Evolutionary conservation across 2,113 vertebrate genomes (phyloP), one percentile per base, ranked within the genome.

Genomic region (Sebastes fasciatus): DNA sequence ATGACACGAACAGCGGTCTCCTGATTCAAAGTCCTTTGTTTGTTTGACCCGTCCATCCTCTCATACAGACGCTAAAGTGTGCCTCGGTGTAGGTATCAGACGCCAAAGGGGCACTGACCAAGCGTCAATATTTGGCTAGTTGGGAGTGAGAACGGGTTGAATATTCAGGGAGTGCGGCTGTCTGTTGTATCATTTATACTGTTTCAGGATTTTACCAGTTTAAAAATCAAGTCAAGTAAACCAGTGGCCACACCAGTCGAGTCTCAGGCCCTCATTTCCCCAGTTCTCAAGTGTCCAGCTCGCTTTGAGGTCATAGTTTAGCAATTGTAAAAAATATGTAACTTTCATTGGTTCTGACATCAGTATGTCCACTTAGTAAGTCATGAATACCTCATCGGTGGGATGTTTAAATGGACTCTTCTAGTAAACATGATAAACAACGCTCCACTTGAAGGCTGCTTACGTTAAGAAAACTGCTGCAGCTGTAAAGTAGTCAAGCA

Each of bases 361-460:
- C 48, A 45, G 13, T 11, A 17, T 11, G 8, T 66, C 26, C 57
- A 49, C 61, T 76, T 49, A 66, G 52, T 34, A 57, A n/a, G 21
- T 64, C 34, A 17, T 7, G 26, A 63, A 11, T 16, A 43, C 61
- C 7, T 58, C 40, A 0, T 49, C 16, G 12, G 23, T 5, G 6
- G 0, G n/a, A 58, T 8, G 46, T 63, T 70, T 21, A 69, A 80
- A 77, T 57, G 34, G 79, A 83, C 54, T 83, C 60, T 46, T 60
- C 5, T 17, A 2, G 52, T 67, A 58, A 77, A 87, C 21, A 64
- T 14, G 51, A 60, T n/a, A 60, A 77, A 79, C n/a, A 62, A 17
- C 17, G 17, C 13, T 26, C 19, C n/a, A 19, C 85, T 74, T 58
- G 34, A 85, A 6, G 45, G 12, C 80, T 72, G 55, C 77, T 81